These are phyloP conservation scores for Porites cylindrica DNA, from an alignment of 92 coral and sea anemone genomes.

Conservation along the genomic window DNA sequence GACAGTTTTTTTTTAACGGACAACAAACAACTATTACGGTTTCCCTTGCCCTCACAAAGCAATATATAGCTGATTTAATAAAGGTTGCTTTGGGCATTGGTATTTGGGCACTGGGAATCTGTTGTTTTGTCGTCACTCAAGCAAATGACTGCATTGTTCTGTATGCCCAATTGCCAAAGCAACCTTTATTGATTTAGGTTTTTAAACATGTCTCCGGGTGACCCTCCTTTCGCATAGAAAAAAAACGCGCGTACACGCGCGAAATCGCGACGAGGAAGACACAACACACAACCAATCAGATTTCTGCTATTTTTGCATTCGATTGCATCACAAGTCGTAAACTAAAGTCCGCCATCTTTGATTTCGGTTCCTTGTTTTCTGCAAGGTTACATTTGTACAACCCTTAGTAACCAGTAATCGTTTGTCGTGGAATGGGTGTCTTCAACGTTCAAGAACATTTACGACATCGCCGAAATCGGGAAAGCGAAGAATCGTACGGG, in stretches of 20 bases:
- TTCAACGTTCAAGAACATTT: constrained; percentile 74
- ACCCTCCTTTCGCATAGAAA: too few species aligned
- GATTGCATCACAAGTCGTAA: constrained; percentile 41
- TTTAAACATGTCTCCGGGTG: too few species aligned
- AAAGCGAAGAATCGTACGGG: constrained; percentile 41
- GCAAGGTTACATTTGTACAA: neutral
- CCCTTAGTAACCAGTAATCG: neutral
- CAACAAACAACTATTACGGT: too few species aligned
- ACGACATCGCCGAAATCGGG: constrained; percentile 73
- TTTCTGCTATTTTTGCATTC: constrained; percentile 8
- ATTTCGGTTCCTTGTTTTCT: constrained; percentile 5
- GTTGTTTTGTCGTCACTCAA: too few species aligned
- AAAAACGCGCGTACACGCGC: neutral
- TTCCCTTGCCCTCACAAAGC: too few species aligned
- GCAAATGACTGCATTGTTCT: too few species aligned
- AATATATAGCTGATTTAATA: too few species aligned
- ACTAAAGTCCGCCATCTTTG: constrained; percentile 79
- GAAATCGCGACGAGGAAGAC: neutral
- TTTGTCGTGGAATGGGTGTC: constrained; percentile 68
- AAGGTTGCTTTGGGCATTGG: too few species aligned
- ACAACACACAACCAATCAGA: constrained; percentile 33
- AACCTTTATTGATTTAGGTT: too few species aligned
- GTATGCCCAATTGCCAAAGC: too few species aligned
- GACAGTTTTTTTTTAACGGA: too few species aligned
- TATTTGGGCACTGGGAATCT: too few species aligned